Conservation (phyloP, 2,797 vertebrate genomes). For the Silurus lanzhouensis region DNA sequence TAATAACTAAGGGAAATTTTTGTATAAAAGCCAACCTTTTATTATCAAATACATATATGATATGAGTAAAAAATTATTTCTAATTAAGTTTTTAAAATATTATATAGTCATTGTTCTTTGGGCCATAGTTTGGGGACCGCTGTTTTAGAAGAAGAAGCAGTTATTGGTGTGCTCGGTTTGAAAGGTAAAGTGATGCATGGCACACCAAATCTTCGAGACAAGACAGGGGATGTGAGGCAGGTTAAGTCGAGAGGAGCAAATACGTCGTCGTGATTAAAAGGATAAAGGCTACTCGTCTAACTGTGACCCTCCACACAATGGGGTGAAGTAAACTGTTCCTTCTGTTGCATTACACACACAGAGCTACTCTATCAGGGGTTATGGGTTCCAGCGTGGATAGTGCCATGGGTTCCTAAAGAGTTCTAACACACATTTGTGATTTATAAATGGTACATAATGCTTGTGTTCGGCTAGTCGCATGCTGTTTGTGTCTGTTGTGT, state of each 20-base stretch:
- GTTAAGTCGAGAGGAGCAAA: not conserved
- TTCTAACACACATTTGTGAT: not conserved
- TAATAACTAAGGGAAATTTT: too few relatives aligned
- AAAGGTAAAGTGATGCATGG: not conserved
- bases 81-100: too few relatives aligned
- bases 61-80: too few relatives aligned
- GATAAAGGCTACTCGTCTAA: not conserved
- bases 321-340: not conserved
- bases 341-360: not conserved
- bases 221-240: not conserved
- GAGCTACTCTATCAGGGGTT: not conserved
- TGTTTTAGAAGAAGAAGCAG: not conserved
- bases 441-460: constrained; percentile 53
- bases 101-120: too few relatives aligned
- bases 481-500: constrained; percentile 66
- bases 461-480: constrained; percentile 48
- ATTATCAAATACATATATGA: too few relatives aligned
- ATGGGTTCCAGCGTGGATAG: not conserved
- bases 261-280: not conserved
- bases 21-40: too few relatives aligned
- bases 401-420: not conserved
- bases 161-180: not conserved
- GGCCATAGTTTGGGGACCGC: too few relatives aligned
- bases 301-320: not conserved
- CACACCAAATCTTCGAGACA: not conserved